These are phyloP conservation scores for Battus philenor DNA, from an alignment of 1,140 invertebrate species.

Conservation along the genomic window DNA sequence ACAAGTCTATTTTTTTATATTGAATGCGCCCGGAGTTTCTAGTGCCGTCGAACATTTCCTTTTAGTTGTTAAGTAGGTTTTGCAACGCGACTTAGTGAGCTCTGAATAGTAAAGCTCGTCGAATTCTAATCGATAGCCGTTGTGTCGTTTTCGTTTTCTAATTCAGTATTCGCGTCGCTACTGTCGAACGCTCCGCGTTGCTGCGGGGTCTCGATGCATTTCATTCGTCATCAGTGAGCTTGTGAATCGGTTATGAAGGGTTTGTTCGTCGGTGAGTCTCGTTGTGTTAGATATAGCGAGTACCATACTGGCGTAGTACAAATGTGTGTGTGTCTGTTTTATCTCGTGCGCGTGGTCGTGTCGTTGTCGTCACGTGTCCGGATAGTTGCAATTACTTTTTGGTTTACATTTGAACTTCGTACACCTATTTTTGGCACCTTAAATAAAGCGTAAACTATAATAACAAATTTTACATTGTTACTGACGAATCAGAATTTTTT, in stretches of 20 bases:
- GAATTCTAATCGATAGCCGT: not conserved
- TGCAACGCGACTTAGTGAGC: too few relatives aligned
- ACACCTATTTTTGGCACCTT: too few relatives aligned
- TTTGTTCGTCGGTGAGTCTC: conserved; percentile 41
- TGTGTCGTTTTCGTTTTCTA: not conserved
- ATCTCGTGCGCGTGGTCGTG: not conserved
- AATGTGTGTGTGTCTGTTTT: conserved; percentile 58
- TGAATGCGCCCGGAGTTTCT: not conserved
- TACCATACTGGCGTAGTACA: conserved; percentile 72
- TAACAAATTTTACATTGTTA: too few relatives aligned
- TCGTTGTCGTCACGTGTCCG: too few relatives aligned
- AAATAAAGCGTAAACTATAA: not conserved
- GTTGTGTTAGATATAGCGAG: conserved; percentile 48
- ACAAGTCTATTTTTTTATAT: not conserved
- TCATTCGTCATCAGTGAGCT: conserved; percentile 43
- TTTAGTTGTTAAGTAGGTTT: conserved; percentile 60
- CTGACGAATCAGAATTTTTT: too few relatives aligned
- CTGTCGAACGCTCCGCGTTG: conserved; percentile 28
- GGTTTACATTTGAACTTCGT: too few relatives aligned
- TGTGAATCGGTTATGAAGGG: conserved; percentile 35
- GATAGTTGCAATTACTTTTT: too few relatives aligned
- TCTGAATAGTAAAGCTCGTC: conserved; percentile 1
- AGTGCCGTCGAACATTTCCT: conserved; percentile 40
- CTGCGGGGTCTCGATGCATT: conserved; percentile 45
- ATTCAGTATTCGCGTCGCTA: conserved; percentile 48